Percentiles rank a stretch among this genome's conserved stretches.
These are phyloP conservation scores for Sebastes oblongus DNA, from an alignment of 2,797 vertebrate genomes.

Conservation along the genomic window DNA sequence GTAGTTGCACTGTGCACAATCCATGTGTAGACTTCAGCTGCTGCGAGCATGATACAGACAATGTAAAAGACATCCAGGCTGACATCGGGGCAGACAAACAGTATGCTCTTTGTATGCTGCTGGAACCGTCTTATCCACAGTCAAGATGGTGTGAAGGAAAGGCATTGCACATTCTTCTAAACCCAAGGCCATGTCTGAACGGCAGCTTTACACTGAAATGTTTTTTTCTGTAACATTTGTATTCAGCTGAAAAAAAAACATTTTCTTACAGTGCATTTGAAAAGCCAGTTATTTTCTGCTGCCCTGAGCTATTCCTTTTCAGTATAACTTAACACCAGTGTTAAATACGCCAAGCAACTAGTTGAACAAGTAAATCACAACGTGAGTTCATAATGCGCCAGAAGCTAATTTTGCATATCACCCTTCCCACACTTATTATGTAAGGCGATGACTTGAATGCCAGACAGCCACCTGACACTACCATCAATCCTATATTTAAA, in stretches of 20 bases:
- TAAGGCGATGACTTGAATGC: neutral
- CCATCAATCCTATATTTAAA: neutral
- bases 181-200: constrained; percentile 22
- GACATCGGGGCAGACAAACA: neutral
- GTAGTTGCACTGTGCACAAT: neutral
- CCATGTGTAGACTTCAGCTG: neutral
- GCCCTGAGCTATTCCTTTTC: neutral
- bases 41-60: neutral
- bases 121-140: neutral
- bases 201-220: constrained; percentile 11
- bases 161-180: constrained; percentile 8
- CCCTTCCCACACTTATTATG: neutral
- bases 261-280: neutral
- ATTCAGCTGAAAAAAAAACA: neutral
- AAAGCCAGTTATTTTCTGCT: neutral
- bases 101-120: neutral
- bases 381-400: neutral
- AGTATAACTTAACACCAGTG: neutral
- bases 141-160: constrained; percentile 2
- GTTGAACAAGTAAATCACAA: neutral
- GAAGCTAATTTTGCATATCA: neutral
- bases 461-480: neutral
- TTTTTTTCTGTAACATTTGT: constrained; percentile 20
- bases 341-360: neutral
- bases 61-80: neutral